Conservation (phyloP, 2,888 invertebrate genomes). For the Apamea epomidion region DNA sequence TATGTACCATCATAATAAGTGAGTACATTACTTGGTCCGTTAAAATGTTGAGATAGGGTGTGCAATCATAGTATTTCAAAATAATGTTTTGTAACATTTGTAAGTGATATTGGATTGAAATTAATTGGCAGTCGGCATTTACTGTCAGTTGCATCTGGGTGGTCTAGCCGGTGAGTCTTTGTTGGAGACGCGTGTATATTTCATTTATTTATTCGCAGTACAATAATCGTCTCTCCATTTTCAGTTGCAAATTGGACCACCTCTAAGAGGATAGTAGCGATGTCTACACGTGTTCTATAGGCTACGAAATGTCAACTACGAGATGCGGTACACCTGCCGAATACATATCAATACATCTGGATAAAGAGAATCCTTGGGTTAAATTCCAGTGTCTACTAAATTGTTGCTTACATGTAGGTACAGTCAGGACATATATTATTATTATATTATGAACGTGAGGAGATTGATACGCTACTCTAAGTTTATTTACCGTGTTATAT, state of each 20-base stretch:
- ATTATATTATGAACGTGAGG: not conserved
- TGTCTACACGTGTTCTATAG: conserved; percentile 15
- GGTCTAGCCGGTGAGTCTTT: conserved; percentile 59
- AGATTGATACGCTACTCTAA: not conserved
- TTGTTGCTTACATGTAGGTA: not conserved
- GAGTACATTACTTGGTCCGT: conserved; percentile 31
- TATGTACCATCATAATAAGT: conserved; percentile 40
- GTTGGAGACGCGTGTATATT: conserved; percentile 43
- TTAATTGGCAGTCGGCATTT: conserved; percentile 64
- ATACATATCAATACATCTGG: conserved; percentile 32
- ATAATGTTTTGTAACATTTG: conserved; percentile 53
- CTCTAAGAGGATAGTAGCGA: conserved; percentile 28
- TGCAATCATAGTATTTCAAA: conserved; percentile 53
- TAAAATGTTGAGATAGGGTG: conserved; percentile 51
- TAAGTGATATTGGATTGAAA: conserved; percentile 58
- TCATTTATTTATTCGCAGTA: conserved; percentile 55
- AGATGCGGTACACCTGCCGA: conserved; percentile 39
- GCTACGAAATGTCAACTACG: conserved; percentile 31
- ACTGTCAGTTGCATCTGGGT: conserved; percentile 54
- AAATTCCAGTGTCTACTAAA: conserved; percentile 10
- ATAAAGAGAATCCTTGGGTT: conserved; percentile 1
- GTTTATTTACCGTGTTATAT: not conserved
- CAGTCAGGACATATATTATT: not conserved
- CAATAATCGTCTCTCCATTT: conserved; percentile 56
- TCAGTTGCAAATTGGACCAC: conserved; percentile 60